Evolutionary conservation across 2,113 vertebrate genomes (phyloP).

Genomic region (Sinocyclocheilus maitianheensis): DNA sequence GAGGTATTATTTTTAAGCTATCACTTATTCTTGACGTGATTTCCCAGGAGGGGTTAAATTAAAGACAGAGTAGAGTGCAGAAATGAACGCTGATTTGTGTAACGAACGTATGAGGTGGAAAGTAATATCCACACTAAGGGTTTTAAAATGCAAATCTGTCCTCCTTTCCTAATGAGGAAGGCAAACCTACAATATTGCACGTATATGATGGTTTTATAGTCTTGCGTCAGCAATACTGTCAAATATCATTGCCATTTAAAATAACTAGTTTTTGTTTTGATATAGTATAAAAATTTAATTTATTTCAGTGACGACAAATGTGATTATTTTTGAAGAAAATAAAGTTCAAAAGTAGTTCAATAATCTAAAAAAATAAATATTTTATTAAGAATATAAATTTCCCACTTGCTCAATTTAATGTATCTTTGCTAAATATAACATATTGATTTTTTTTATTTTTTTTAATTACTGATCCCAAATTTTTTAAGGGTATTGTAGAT

Average conservation of each 20-base stretch:
- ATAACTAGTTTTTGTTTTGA: not conserved
- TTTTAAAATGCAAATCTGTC: conserved; percentile 40
- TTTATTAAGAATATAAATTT: not conserved
- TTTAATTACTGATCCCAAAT: not conserved
- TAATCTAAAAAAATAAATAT: not conserved
- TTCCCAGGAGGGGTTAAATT: conserved; percentile 36
- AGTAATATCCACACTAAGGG: not conserved
- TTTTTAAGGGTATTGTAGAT: not conserved
- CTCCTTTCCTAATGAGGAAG: conserved; percentile 27
- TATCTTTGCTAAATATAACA: not conserved
- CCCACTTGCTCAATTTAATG: not conserved
- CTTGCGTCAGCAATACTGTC: not conserved
- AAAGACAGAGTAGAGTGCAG: not conserved
- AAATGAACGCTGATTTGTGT: not conserved
- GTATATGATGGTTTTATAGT: conserved; percentile 18
- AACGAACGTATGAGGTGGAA: not conserved
- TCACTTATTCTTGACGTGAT: conserved; percentile 8
- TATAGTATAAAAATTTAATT: not conserved
- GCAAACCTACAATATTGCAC: not conserved
- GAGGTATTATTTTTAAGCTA: conserved; percentile 37
- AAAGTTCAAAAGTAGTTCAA: not conserved
- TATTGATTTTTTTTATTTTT: too few relatives aligned
- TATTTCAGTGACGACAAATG: not conserved
- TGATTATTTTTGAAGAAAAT: not conserved
- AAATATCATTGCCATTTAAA: not conserved